Percentiles rank a stretch among this genome's conserved stretches.
phyloP scores from a whole-genome alignment of 2,797 vertebrate species.

The Simalia tracyae region DNA sequence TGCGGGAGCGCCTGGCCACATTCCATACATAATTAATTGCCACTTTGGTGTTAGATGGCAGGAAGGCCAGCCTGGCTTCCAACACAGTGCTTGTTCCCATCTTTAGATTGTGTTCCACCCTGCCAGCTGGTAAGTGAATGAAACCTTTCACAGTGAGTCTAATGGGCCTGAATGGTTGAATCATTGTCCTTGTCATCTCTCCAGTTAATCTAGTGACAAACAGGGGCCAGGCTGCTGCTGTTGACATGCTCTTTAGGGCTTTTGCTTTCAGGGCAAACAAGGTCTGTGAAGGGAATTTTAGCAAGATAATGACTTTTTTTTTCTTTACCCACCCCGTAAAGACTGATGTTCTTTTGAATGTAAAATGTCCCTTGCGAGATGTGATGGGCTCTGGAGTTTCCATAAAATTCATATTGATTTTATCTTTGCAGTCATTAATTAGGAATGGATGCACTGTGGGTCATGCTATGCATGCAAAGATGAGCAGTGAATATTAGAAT shows the following conservation, averaged over 20 bases:
- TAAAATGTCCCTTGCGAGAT: background rate
- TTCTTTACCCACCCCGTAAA: background rate
- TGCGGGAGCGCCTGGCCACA: slow-evolving; percentile 65
- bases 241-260: slow-evolving; percentile 59
- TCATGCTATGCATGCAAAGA: background rate
- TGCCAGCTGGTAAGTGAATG: slow-evolving; percentile 76
- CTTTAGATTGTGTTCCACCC: slow-evolving; percentile 61
- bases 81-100: slow-evolving; percentile 52
- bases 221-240: slow-evolving; percentile 55
- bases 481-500: background rate
- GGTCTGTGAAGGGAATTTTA: slow-evolving; percentile 51
- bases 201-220: slow-evolving; percentile 59
- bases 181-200: slow-evolving; percentile 57
- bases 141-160: slow-evolving; percentile 68
- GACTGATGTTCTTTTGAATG: slow-evolving; percentile 40
- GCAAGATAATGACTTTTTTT: background rate
- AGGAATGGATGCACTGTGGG: background rate
- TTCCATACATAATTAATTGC: slow-evolving; percentile 76
- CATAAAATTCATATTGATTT: background rate
- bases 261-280: slow-evolving; percentile 53
- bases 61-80: slow-evolving; percentile 31
- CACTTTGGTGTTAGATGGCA: slow-evolving; percentile 76
- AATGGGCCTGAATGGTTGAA: slow-evolving; percentile 56
- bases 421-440: slow-evolving; percentile 4
- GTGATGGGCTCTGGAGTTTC: slow-evolving; percentile 7